Base-by-base conservation (phyloP, 2,888 invertebrate species). In the Acleris holmiana region DNA sequence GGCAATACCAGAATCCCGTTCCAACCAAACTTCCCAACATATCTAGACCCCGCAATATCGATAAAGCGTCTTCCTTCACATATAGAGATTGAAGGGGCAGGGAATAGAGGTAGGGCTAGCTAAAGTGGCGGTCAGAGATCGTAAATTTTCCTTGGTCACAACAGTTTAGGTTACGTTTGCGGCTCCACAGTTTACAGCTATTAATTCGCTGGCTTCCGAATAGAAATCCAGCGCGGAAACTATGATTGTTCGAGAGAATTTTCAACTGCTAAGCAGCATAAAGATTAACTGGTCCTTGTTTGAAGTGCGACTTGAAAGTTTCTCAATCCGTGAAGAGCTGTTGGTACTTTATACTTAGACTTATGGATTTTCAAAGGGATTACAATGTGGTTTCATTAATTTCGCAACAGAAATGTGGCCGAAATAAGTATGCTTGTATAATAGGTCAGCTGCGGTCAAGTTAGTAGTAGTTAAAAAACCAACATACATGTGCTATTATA, bases 71-170 rank as follows among this genome's bases (percentile, higher is more conserved):
- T 57, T 56, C 56, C 44, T 53, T 48, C 13, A 19, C 53, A 41
- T 53, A 48, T 64, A 18, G 41, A 48, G n/a, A 58, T 64, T 64
- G 46, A 21, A 51, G 51, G 46, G 57, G 53, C 40, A 53, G 51
- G 64, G 58, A 53, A 21, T 3, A 23, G 51, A 10, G 58, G 53
- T 6, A 46, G 59, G 10, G 23, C 65, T 8, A 4, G 1, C n/a
- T 21, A 23, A 18, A 1, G 46, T 65, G 60, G 60, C 29, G 59
- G 49, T 60, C 44, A 49, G 21, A 35, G 54, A 61, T 65, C 65
- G 60, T 65, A 65, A 65, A 65, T 65, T 59, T 55, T 59, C 49
- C 10, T 41, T 59, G 65, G 65, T 65, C 65, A 65, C 54, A 60
- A 59, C 49, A 46, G 65, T 54, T 65, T 65, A 54, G 65, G 60